phyloP scores from a whole-genome alignment of 2,888 invertebrate genomes.

The Hemaris fuciformis region DNA sequence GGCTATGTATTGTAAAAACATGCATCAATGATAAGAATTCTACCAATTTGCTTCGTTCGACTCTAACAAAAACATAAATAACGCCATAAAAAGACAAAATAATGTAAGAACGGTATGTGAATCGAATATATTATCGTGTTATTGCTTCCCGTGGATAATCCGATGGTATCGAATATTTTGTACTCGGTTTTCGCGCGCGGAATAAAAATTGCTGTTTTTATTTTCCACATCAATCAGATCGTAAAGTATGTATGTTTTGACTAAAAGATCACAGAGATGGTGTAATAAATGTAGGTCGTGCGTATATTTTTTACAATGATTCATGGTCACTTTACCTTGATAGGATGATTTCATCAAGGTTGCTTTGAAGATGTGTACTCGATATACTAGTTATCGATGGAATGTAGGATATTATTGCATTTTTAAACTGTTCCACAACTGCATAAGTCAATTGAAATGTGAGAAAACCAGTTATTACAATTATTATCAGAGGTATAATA shows the following conservation, averaged over 20 bases:
- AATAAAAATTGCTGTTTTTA: slow-evolving; percentile 8
- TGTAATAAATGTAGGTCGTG: slow-evolving; percentile 36
- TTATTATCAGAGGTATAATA: slow-evolving; percentile 36
- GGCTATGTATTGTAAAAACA: no score
- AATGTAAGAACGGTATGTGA: neutral
- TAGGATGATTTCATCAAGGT: slow-evolving; percentile 53
- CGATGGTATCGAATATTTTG: neutral
- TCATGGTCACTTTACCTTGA: slow-evolving; percentile 53
- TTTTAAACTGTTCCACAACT: slow-evolving; percentile 20
- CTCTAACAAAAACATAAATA: neutral
- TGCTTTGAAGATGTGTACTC: slow-evolving; percentile 31
- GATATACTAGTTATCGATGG: slow-evolving; percentile 26
- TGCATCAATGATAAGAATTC: no score
- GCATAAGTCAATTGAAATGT: slow-evolving; percentile 31
- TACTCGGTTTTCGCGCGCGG: neutral
- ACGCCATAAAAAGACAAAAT: neutral
- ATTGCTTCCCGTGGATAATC: slow-evolving; percentile 4
- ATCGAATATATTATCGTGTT: slow-evolving; percentile 2
- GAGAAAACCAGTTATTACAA: slow-evolving; percentile 37
- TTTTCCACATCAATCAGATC: slow-evolving; percentile 10
- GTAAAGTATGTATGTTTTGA: slow-evolving; percentile 10
- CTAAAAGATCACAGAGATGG: slow-evolving; percentile 6
- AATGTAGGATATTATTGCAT: slow-evolving; percentile 34
- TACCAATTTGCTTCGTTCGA: no score
- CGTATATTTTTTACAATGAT: slow-evolving; percentile 51